phyloP scores from a whole-genome alignment of 2,797 vertebrate genomes.

The Limosa lapponica region DNA sequence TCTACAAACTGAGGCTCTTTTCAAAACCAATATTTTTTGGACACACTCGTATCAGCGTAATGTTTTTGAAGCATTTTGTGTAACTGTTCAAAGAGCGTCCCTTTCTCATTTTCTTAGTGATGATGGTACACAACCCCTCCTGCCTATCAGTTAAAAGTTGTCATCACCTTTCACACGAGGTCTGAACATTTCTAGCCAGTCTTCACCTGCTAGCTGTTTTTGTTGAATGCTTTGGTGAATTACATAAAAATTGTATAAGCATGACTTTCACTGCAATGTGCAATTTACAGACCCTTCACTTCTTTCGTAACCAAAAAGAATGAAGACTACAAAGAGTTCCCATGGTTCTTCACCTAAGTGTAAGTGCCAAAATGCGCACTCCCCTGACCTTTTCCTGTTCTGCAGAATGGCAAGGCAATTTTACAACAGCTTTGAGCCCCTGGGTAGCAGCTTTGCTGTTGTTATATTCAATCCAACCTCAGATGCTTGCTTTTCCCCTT shows the following conservation, averaged over 20 bases:
- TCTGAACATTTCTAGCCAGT: neutral
- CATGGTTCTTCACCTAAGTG: neutral
- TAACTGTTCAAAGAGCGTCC: neutral
- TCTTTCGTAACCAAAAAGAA: neutral
- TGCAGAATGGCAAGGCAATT: neutral
- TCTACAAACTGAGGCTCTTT: neutral
- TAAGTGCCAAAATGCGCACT: neutral
- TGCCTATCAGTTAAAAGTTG: neutral
- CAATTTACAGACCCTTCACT: neutral
- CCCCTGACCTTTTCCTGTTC: neutral
- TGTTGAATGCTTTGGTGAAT: neutral
- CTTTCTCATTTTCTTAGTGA: neutral
- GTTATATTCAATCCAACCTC: neutral
- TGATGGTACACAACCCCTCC: neutral
- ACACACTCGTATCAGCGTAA: rapidly evolving
- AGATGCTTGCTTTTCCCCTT: neutral
- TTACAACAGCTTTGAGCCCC: neutral
- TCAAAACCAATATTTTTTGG: neutral
- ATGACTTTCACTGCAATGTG: neutral
- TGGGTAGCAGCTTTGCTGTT: neutral
- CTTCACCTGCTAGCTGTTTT: neutral
- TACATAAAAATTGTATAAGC: neutral
- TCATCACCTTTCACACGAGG: neutral
- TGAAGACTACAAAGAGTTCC: neutral
- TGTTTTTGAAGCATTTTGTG: neutral